Evolutionary conservation across 2,113 vertebrate genomes (phyloP).

Genomic region (Azemiops feae): DNA sequence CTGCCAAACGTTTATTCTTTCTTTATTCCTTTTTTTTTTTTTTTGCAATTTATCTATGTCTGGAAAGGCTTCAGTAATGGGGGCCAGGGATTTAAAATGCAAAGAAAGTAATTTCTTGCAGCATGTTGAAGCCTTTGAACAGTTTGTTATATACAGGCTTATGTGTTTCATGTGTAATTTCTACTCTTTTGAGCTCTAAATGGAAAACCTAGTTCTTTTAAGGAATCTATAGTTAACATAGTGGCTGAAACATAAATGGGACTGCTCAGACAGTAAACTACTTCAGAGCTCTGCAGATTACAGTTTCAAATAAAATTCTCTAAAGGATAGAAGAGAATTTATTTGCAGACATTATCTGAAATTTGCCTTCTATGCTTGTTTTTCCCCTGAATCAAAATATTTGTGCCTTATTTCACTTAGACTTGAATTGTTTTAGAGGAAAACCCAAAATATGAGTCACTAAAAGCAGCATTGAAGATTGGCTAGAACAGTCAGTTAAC

Average conservation of each 20-base stretch:
- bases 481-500: constrained; percentile 76
- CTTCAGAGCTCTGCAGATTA: constrained; percentile 63
- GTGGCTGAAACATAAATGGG: constrained; percentile 75
- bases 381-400: constrained; percentile 76
- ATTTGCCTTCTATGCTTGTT: constrained; percentile 65
- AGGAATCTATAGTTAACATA: constrained; percentile 73
- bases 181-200: constrained; percentile 62
- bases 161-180: constrained; percentile 53
- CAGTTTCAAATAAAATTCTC: constrained; percentile 51
- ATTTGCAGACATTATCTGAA: constrained; percentile 72
- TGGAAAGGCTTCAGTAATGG: constrained; percentile 68
- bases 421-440: constrained; percentile 82
- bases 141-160: constrained; percentile 62
- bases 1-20: constrained; percentile 57
- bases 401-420: constrained; percentile 98
- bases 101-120: constrained; percentile 57
- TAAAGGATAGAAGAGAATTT: constrained; percentile 67
- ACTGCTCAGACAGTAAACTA: constrained; percentile 68
- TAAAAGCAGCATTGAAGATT: constrained; percentile 74
- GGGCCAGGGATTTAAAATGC: constrained; percentile 64
- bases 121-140: constrained; percentile 65
- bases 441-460: constrained; percentile 70
- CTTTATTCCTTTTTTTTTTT: not conserved
- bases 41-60: constrained; percentile 70
- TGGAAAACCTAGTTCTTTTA: constrained; percentile 51